A percentile compares a stretch with the other conserved stretches of the same genome.
phyloP scores from a whole-genome alignment of 53 echinoderm and acorn worm genomes.

The Temnopleurus reevesii region DNA sequence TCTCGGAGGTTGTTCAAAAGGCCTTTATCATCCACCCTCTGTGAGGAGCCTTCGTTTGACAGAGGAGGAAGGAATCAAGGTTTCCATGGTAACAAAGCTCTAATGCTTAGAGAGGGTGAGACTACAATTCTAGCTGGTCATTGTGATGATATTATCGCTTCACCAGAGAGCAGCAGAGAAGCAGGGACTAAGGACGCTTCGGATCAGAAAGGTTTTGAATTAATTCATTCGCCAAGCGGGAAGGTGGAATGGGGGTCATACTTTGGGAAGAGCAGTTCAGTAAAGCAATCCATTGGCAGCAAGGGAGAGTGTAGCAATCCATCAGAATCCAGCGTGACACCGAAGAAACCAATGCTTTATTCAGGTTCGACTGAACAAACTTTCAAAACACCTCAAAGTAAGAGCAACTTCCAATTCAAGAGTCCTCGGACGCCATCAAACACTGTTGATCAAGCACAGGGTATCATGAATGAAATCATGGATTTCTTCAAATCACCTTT shows the following conservation, averaged over 20 bases:
- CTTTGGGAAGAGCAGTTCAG: too few species aligned
- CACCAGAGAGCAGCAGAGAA: background rate
- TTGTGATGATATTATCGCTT: background rate
- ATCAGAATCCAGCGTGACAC: background rate
- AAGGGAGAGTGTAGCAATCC: background rate
- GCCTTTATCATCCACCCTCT: background rate
- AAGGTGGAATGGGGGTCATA: background rate
- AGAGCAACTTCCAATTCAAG: background rate
- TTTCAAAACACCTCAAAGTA: background rate
- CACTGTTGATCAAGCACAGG: background rate
- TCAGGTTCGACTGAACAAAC: background rate
- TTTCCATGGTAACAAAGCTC: background rate
- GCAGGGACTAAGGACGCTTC: background rate
- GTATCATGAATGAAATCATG: constrained; percentile 14
- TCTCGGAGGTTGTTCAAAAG: background rate
- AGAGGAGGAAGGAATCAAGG: background rate
- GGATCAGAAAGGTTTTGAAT: background rate
- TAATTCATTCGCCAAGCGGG: constrained; percentile 8
- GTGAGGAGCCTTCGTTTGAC: background rate
- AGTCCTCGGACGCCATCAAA: background rate
- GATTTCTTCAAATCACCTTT: constrained; percentile 45
- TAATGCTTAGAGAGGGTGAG: background rate
- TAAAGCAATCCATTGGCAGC: background rate
- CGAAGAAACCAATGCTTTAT: background rate
- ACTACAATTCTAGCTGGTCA: constrained; percentile 43